Percentiles rank a stretch among this genome's conserved stretches.
Evolutionary conservation across 2,888 invertebrate species (phyloP).

Genomic region (Cantharis lateralis): DNA sequence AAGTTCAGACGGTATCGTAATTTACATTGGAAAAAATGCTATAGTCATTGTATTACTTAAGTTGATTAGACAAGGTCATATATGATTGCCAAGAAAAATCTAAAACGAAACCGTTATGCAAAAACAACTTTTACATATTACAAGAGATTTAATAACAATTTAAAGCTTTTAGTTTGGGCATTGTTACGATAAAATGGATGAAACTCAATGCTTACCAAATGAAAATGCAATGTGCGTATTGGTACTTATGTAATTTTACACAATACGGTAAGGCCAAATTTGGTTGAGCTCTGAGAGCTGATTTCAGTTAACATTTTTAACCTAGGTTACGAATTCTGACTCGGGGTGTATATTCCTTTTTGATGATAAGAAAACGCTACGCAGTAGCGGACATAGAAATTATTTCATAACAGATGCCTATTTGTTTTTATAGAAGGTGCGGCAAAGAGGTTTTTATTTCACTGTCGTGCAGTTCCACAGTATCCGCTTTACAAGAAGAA

Average conservation of each 20-base stretch:
- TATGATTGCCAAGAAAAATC: background rate
- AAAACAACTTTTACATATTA: background rate
- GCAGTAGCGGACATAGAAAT: background rate
- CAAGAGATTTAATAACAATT: background rate
- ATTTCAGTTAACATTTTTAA: too few species aligned
- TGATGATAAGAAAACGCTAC: background rate
- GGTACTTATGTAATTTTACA: background rate
- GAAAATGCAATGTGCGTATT: background rate
- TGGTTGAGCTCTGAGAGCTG: too few species aligned
- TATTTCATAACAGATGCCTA: background rate
- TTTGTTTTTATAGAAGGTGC: background rate
- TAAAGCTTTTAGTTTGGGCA: background rate
- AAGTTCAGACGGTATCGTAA: background rate
- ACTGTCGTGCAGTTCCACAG: background rate
- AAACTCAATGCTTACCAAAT: background rate
- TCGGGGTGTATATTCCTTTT: too few species aligned
- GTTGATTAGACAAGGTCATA: background rate
- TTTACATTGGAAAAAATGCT: background rate
- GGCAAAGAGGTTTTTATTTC: background rate
- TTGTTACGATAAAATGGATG: background rate
- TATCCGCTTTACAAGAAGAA: background rate
- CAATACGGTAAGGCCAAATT: too few species aligned
- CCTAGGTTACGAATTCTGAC: background rate
- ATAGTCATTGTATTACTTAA: background rate
- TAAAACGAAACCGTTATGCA: background rate